These are phyloP conservation scores for Cathartes aura DNA, from an alignment of 2,113 vertebrate species.

Conservation along the genomic window DNA sequence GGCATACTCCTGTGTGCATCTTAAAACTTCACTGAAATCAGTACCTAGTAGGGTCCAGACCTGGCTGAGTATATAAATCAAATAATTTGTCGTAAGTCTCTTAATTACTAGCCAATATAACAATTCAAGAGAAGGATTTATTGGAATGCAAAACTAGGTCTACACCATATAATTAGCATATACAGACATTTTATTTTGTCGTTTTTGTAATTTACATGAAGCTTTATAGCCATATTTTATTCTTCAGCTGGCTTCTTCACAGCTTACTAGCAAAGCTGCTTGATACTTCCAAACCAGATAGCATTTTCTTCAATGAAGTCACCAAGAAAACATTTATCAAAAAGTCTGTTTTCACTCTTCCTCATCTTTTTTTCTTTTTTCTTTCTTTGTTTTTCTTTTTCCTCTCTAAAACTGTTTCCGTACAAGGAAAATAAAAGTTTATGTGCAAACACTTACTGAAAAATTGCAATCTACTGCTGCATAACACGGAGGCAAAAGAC, in stretches of 20 bases:
- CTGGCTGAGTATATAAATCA: not conserved
- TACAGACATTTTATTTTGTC: constrained; percentile 12
- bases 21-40: not conserved
- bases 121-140: not conserved
- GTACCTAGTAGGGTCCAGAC: not conserved
- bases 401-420: not conserved
- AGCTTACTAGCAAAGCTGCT: not conserved
- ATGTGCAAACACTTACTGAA: not conserved
- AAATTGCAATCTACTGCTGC: not conserved
- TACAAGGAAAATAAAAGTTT: not conserved
- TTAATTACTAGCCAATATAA: constrained; percentile 15
- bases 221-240: not conserved
- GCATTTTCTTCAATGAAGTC: not conserved
- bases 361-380: not conserved
- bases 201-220: not conserved
- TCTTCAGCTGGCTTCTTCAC: not conserved
- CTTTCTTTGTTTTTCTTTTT: not conserved
- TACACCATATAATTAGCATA: constrained; percentile 24
- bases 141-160: constrained; percentile 10
- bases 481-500: not conserved
- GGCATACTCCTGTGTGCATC: not conserved
- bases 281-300: not conserved
- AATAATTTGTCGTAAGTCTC: constrained; percentile 8
- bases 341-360: not conserved
- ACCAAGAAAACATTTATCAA: not conserved